phyloP scores from a whole-genome alignment of 2,888 invertebrate species.

The Oligia strigilis region DNA sequence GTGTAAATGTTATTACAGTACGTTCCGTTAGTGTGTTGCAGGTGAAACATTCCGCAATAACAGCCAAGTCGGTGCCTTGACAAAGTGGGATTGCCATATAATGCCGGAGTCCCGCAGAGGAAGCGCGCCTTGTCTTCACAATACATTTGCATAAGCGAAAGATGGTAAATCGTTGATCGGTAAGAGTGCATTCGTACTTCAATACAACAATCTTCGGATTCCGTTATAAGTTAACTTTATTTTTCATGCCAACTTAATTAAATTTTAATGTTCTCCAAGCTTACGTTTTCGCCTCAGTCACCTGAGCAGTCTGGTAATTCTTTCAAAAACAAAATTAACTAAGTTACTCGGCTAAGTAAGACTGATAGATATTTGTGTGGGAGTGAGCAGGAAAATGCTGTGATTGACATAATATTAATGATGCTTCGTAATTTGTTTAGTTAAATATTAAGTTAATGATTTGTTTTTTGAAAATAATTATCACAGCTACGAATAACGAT shows the following conservation, averaged over 20 bases:
- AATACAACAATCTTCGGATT: conserved; percentile 18
- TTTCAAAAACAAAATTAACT: conserved; percentile 77
- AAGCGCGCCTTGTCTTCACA: conserved; percentile 62
- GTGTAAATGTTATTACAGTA: conserved; percentile 89
- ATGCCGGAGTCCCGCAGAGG: conserved; percentile 65
- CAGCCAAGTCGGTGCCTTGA: conserved; percentile 74
- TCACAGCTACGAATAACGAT: neutral
- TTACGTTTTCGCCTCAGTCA: conserved; percentile 76
- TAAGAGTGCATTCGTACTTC: conserved; percentile 41
- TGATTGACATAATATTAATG: conserved; percentile 75
- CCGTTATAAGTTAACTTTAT: neutral
- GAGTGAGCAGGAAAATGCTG: conserved; percentile 68
- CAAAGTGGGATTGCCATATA: conserved; percentile 77
- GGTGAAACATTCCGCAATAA: conserved; percentile 86
- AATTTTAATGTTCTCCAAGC: conserved; percentile 69
- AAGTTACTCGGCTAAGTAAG: conserved; percentile 81
- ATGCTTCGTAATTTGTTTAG: conserved; percentile 57
- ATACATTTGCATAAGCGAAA: conserved; percentile 67
- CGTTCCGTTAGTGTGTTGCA: conserved; percentile 81
- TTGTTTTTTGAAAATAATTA: neutral
- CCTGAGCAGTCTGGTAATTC: conserved; percentile 75
- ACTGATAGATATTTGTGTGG: conserved; percentile 81
- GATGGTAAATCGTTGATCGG: conserved; percentile 63
- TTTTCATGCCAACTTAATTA: conserved; percentile 50
- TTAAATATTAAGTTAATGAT: conserved; percentile 18